Evolutionary conservation across 2,888 invertebrate species (phyloP), one percentile per base, ranked within the genome.

Genomic region (Megalurothrips usitatus): DNA sequence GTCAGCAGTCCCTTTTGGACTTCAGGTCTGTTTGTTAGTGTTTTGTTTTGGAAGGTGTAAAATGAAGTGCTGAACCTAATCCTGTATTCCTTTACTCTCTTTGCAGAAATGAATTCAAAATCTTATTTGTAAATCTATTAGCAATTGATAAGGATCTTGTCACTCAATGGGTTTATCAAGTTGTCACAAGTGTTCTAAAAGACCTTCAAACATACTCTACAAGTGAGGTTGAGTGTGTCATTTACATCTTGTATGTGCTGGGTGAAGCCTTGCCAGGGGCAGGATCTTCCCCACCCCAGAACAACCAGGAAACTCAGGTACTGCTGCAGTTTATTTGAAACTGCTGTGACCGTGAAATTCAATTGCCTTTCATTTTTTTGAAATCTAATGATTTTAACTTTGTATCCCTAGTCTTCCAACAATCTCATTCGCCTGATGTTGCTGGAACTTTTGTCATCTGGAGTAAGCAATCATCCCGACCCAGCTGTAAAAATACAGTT

Each of bases 111-210:
- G 88, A 89, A 80, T 84, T 89, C 80, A 89, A 89, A 85, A 86
- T 88, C 12, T 85, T 90, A 43, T 89, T 89, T 84, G 89, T 89
- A 84, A 90, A 90, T 83, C 83, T 90, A 63, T 88, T 88, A 58
- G 86, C 87, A 63, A 83, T 90, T 83, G 88, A 89, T 83, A 86
- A 86, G 19, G 86, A 88, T 28, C 84, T 89, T 82, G 86, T 89
- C 12, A 84, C 89, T 82, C 83, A 84, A n/a, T 86, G 86, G 28
- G 87, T 89, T 1, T 87, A 87, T 83, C 86, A 86, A 81, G 85
- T 87, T 63, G 86, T 89, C 6, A 85, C 85, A 1, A 85, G 84
- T 48, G 87, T 87, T 1, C 84, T 89, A 80, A 85, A 86, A 47
- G 85, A 86, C 49, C 89, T 89, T 89, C 87, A 87, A 82, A 84